A percentile compares a stretch with the other conserved stretches of the same genome.
These are phyloP conservation scores for Colius striatus DNA, from an alignment of 2,113 vertebrate genomes.

Conservation along the genomic window DNA sequence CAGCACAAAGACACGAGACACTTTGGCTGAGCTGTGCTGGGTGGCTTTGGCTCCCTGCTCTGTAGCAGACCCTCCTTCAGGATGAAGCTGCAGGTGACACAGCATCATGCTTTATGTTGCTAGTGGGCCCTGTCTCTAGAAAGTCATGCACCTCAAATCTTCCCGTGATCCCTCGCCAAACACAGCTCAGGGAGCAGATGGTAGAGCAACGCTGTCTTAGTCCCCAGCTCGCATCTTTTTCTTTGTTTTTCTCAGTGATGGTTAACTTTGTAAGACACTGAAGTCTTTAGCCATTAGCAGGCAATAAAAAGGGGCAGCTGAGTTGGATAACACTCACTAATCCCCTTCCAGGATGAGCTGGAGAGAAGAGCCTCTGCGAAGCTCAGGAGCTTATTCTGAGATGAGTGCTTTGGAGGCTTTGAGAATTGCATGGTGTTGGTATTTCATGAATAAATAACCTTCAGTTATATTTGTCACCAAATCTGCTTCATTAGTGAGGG, in stretches of 20 bases:
- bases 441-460: slow-evolving; percentile 70
- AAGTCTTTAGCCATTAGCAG: slow-evolving; percentile 25
- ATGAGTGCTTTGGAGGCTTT: slow-evolving; percentile 4
- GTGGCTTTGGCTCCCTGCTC: background rate
- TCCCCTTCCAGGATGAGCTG: slow-evolving; percentile 40
- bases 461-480: slow-evolving; percentile 31
- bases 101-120: background rate
- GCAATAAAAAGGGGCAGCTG: slow-evolving; percentile 41
- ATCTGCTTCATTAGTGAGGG: slow-evolving; percentile 21
- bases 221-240: background rate
- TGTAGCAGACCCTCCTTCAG: background rate
- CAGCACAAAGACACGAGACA: accelerated
- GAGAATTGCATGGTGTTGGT: slow-evolving; percentile 15
- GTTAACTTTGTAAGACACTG: background rate
- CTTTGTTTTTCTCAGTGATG: background rate
- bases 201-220: background rate
- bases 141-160: background rate
- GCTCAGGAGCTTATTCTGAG: slow-evolving; percentile 7
- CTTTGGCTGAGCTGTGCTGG: background rate
- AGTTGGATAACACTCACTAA: slow-evolving; percentile 33
- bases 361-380: background rate
- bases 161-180: background rate
- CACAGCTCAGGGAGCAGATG: background rate
- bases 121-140: background rate
- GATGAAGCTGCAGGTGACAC: background rate